Evolutionary conservation across 2,888 invertebrate genomes (phyloP).

Genomic region (Macrosoma leucophasiata): DNA sequence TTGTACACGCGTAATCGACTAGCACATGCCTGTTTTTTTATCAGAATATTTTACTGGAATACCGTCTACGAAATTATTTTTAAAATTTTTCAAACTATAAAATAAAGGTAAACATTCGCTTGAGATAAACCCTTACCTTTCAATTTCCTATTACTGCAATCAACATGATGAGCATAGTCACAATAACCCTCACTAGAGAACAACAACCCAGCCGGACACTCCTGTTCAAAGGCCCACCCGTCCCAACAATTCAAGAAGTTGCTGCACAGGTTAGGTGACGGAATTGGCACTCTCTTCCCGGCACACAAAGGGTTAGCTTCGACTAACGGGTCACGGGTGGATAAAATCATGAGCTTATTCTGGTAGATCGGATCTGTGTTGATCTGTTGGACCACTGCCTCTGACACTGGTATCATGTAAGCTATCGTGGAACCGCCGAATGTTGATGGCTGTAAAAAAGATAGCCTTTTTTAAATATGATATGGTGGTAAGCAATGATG

Average conservation of each 20-base stretch:
- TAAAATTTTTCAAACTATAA: too few relatives aligned
- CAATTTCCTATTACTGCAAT: conserved; percentile 73
- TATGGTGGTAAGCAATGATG: too few relatives aligned
- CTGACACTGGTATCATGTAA: conserved; percentile 61
- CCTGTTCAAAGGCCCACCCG: conserved; percentile 78
- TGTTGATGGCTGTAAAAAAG: conserved; percentile 33
- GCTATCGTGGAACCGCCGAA: conserved; percentile 41
- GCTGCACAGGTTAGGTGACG: conserved; percentile 74
- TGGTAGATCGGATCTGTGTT: conserved; percentile 52
- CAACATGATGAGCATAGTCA: conserved; percentile 78
- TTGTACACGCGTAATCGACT: too few relatives aligned
- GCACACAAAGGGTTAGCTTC: conserved; percentile 54
- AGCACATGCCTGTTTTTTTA: too few relatives aligned
- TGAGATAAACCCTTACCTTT: conserved; percentile 42
- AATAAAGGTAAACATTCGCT: too few relatives aligned
- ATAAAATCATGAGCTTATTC: conserved; percentile 44
- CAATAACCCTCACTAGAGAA: conserved; percentile 78
- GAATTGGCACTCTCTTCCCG: conserved; percentile 77
- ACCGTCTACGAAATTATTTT: too few relatives aligned
- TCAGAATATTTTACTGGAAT: too few relatives aligned
- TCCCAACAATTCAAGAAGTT: conserved; percentile 84
- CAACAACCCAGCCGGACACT: conserved; percentile 77
- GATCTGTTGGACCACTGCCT: conserved; percentile 53
- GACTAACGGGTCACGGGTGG: conserved; percentile 43
- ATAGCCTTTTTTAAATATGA: neutral